Conservation (phyloP, 2,888 invertebrate genomes). For the Hedya salicella region DNA sequence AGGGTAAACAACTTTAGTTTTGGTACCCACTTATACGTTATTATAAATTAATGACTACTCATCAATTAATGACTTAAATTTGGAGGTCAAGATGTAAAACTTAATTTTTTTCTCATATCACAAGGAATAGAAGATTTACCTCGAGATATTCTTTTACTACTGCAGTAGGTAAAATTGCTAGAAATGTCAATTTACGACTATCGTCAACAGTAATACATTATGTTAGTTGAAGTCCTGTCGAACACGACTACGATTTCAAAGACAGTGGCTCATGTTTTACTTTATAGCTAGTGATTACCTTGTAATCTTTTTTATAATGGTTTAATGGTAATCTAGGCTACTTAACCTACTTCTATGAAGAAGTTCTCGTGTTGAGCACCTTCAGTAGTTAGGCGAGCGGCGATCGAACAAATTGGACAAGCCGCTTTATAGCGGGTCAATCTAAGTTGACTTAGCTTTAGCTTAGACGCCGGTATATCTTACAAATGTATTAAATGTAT, state of each 20-base stretch:
- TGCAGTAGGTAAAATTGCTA: no score
- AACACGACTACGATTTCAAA: background rate
- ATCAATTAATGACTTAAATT: no score
- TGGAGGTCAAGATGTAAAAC: no score
- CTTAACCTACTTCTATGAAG: slow-evolving; percentile 9
- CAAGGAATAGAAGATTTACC: no score
- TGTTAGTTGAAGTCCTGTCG: background rate
- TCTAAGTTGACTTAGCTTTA: slow-evolving; percentile 24
- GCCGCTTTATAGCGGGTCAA: slow-evolving; percentile 25
- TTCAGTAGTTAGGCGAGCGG: slow-evolving; percentile 17
- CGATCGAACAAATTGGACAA: slow-evolving; percentile 38
- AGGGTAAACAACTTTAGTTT: no score
- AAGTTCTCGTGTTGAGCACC: slow-evolving; percentile 18
- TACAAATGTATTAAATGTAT: no score
- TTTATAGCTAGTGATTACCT: slow-evolving; percentile 2
- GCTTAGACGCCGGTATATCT: background rate
- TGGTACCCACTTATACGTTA: no score
- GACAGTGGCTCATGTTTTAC: background rate
- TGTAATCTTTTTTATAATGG: background rate
- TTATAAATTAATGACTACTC: no score
- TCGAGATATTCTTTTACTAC: no score
- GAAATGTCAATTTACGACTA: no score
- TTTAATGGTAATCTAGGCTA: background rate
- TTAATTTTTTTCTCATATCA: no score
- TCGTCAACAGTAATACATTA: no score